Conservation (phyloP, 2,113 vertebrate species). For the Calidris pygmaea region DNA sequence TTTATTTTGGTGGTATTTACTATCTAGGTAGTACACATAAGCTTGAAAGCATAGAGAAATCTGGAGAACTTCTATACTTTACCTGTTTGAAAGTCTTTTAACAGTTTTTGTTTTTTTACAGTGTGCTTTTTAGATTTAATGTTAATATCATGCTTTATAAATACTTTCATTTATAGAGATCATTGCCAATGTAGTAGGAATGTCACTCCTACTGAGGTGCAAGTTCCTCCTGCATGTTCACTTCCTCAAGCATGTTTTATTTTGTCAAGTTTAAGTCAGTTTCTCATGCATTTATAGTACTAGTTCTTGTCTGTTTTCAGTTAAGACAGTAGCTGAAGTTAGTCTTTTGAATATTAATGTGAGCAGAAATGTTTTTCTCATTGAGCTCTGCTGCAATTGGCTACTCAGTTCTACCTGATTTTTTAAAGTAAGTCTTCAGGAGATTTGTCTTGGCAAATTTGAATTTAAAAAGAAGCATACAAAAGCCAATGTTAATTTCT, state of each 20-base stretch:
- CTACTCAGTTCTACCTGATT: neutral
- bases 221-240: neutral
- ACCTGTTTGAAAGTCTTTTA: neutral
- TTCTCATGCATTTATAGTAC: neutral
- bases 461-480: neutral
- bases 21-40: neutral
- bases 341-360: neutral
- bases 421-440: neutral
- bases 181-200: neutral
- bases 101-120: neutral
- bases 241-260: neutral
- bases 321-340: neutral
- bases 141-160: neutral
- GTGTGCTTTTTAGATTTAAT: neutral
- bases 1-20: neutral
- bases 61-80: neutral
- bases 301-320: neutral
- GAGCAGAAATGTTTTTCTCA: neutral
- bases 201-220: neutral
- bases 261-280: neutral
- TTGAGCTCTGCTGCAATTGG: neutral
- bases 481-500: neutral
- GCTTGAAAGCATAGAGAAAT: neutral
- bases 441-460: neutral
- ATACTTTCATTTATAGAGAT: neutral